Percentiles rank a stretch among this genome's conserved stretches.
These are phyloP conservation scores for Drosophila ercepeae DNA, from an alignment of 1,140 invertebrate species.

Conservation along the genomic window DNA sequence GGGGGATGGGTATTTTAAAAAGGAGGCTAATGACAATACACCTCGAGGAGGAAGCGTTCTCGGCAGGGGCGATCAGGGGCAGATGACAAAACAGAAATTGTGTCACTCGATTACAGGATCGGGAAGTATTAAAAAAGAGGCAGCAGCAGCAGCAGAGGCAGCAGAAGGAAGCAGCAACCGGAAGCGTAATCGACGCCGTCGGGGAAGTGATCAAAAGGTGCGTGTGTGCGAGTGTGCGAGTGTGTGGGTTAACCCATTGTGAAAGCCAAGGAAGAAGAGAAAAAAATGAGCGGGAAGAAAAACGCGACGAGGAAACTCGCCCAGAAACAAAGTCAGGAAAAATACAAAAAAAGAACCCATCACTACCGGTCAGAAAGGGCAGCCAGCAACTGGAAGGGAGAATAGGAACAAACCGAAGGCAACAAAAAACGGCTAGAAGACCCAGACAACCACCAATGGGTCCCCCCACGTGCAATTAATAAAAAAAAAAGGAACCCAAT, in stretches of 20 bases:
- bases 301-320: constrained; percentile 67
- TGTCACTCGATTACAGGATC: constrained; percentile 76
- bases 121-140: constrained; percentile 16
- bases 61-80: constrained; percentile 29
- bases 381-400: constrained; percentile 5
- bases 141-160: constrained; percentile 15
- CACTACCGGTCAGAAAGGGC: constrained; percentile 28
- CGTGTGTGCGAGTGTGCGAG: constrained; percentile 30
- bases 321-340: constrained; percentile 26
- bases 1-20: constrained; percentile 11
- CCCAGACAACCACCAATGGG: constrained; percentile 39
- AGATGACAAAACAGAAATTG: constrained; percentile 81
- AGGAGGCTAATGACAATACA: constrained; percentile 72
- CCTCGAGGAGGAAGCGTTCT: constrained; percentile 35
- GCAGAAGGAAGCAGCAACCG: constrained; percentile 50
- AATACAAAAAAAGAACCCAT: not conserved
- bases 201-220: constrained; percentile 58
- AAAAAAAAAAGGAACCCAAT: constrained; percentile 17
- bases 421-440: constrained; percentile 44
- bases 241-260: constrained; percentile 68
- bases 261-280: constrained; percentile 37
- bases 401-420: constrained; percentile 32
- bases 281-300: constrained; percentile 73
- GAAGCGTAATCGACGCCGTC: constrained; percentile 75
- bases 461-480: constrained; percentile 58